These are phyloP conservation scores for Cisticola juncidis DNA, from an alignment of 2,113 vertebrate genomes.

Conservation along the genomic window DNA sequence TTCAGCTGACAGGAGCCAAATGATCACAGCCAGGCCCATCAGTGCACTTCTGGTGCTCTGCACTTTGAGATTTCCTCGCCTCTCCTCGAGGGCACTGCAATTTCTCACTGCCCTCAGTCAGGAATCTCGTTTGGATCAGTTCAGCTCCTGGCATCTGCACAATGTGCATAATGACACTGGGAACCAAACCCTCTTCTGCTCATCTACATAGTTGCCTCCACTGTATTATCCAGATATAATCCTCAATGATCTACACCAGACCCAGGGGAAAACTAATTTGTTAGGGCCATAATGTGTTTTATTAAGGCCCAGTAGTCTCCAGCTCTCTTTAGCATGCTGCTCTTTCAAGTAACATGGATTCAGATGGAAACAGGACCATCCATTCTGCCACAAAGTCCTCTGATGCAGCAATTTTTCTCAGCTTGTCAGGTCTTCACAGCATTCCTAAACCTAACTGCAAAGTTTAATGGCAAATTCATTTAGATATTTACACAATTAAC, in stretches of 20 bases:
- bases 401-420: neutral
- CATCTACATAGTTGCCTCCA: neutral
- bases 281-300: neutral
- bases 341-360: neutral
- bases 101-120: neutral
- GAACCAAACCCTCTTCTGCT: neutral
- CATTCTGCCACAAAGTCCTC: neutral
- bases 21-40: fast-evolving
- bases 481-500: neutral
- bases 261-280: neutral
- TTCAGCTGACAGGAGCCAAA: neutral
- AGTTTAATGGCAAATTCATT: neutral
- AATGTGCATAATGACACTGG: neutral
- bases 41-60: neutral
- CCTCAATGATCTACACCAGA: neutral
- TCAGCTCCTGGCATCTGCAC: neutral
- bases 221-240: neutral
- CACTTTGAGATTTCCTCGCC: neutral
- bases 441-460: neutral
- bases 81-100: neutral
- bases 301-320: neutral
- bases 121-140: neutral
- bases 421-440: neutral
- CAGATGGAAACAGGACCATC: neutral
- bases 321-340: neutral